Percentiles rank a stretch among this genome's conserved stretches.
Conservation (phyloP, 2,797 vertebrate genomes). For the Sparidentex hasta region DNA sequence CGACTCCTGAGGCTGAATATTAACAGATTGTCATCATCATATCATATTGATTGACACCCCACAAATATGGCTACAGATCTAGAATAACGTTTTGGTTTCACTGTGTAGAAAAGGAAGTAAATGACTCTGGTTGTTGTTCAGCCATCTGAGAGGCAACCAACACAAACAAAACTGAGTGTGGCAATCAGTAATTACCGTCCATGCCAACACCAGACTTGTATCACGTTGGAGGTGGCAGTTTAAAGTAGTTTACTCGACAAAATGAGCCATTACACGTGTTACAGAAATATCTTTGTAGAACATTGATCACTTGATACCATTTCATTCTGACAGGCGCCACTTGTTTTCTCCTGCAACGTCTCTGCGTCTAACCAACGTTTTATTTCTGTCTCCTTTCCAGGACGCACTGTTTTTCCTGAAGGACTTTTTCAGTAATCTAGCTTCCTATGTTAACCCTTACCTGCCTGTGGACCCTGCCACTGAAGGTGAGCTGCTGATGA, state of each 20-base stretch:
- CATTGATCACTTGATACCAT: neutral
- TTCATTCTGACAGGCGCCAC: neutral
- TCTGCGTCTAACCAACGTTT: slow-evolving; percentile 8
- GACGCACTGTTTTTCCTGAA: slow-evolving; percentile 95
- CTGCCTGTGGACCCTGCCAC: slow-evolving; percentile 85
- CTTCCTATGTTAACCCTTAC: slow-evolving; percentile 89
- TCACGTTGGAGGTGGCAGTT: neutral
- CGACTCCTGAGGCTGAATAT: neutral
- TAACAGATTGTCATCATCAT: neutral
- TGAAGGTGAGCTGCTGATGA: slow-evolving; percentile 82
- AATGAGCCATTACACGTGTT: neutral
- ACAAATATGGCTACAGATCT: neutral
- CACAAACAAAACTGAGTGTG: neutral
- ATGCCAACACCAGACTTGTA: no score
- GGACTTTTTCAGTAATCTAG: slow-evolving; percentile 92
- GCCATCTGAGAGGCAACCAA: neutral
- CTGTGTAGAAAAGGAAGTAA: neutral
- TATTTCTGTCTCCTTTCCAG: slow-evolving; percentile 71
- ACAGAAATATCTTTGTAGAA: neutral
- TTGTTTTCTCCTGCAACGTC: slow-evolving; percentile 1
- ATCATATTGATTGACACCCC: neutral
- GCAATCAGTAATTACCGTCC: neutral
- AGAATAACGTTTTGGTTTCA: neutral
- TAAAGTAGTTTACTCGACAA: neutral
- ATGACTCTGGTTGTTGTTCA: neutral